Evolutionary conservation across 2,888 invertebrate species (phyloP).

Genomic region (Anagyrus pseudococci): DNA sequence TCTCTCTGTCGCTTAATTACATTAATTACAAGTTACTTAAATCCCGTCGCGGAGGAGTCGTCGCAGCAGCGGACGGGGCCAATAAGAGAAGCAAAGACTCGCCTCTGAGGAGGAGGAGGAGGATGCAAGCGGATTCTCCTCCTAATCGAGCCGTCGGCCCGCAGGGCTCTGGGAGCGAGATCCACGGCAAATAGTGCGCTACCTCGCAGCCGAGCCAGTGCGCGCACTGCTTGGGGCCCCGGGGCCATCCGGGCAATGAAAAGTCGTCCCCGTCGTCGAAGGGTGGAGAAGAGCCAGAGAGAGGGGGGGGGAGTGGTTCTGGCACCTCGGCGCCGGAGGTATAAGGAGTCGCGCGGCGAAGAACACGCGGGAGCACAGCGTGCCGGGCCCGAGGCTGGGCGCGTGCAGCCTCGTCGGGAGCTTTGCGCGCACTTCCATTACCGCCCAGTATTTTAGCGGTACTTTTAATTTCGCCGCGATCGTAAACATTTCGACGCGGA

Average conservation of each 20-base stretch:
- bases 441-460: conserved; percentile 56
- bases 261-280: no score
- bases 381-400: no score
- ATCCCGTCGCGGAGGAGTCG: conserved; percentile 1
- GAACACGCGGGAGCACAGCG: conserved; percentile 16
- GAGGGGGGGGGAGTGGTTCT: no score
- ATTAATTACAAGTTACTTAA: conserved; percentile 39
- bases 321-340: not conserved
- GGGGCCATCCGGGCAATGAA: conserved; percentile 31
- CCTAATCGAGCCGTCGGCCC: no score
- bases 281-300: no score
- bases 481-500: conserved; percentile 59
- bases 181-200: no score
- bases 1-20: conserved; percentile 36
- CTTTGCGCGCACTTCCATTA: conserved; percentile 49
- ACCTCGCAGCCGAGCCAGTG: no score
- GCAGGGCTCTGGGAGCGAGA: no score
- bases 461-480: conserved; percentile 60
- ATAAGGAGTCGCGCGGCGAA: not conserved
- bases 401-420: conserved; percentile 16
- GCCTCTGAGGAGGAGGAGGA: not conserved
- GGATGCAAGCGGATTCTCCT: no score
- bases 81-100: not conserved
- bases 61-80: not conserved
- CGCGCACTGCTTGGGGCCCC: conserved; percentile 14